phyloP scores from a whole-genome alignment of 92 coral and sea anemone species.

The Desmophyllum pertusum region DNA sequence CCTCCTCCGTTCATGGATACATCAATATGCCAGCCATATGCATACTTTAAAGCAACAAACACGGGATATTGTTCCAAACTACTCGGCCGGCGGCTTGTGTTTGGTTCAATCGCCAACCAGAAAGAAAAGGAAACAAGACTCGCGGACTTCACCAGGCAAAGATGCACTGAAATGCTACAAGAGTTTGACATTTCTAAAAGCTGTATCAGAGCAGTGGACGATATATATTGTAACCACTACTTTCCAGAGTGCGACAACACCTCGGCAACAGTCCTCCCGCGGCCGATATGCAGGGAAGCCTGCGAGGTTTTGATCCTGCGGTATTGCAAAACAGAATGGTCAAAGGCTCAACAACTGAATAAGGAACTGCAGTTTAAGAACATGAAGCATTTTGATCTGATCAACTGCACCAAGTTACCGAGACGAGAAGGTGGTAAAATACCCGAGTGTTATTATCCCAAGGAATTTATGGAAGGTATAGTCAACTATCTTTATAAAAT shows the following conservation, averaged over 20 bases:
- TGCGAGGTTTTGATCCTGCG: conserved; percentile 54
- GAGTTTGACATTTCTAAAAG: neutral
- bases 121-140: neutral
- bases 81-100: neutral
- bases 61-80: conserved; percentile 4
- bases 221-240: conserved; percentile 66
- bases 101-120: conserved; percentile 3
- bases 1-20: neutral
- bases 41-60: neutral
- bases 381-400: conserved; percentile 45
- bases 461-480: neutral
- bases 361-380: conserved; percentile 24
- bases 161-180: neutral
- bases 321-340: conserved; percentile 62
- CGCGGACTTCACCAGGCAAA: neutral
- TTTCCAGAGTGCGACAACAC: conserved; percentile 74
- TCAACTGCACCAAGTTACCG: conserved; percentile 65
- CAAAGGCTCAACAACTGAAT: conserved; percentile 49
- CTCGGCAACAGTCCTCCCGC: conserved; percentile 54
- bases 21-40: conserved; percentile 3
- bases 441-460: conserved; percentile 70
- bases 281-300: conserved; percentile 74
- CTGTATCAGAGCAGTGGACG: conserved; percentile 35
- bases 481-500: neutral
- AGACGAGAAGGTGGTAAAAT: conserved; percentile 51